Base-by-base conservation (phyloP, 1,140 invertebrate genomes). In the Pseudoatta argentina region DNA sequence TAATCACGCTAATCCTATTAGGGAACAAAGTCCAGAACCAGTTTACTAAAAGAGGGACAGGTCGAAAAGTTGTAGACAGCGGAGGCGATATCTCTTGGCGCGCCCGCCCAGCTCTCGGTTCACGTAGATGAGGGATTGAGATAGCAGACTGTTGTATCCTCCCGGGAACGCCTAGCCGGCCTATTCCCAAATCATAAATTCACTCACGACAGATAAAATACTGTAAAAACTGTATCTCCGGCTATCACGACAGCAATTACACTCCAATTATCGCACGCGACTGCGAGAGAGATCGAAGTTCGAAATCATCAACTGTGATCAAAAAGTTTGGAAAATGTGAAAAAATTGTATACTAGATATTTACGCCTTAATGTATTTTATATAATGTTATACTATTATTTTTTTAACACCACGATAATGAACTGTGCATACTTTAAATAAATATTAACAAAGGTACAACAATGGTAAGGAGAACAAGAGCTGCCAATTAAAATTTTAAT, bases 1-100 rank as follows among this genome's bases (percentile, higher is more conserved):
- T 91, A 91, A 91, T 91, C 88, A 87, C 86, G 86, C 89, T 92
- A 91, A 92, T 92, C 90, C 89, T 91, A 92, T 91, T 92, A 92
- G 82, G 76, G 87, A 91, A 90, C 87, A 90, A 91, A 89, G 79
- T 89, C 86, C 81, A 77, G 69, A 91, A 92, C 90, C 91, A 90
- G 91, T 92, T 91, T 88, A 90, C 83, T 51, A 72, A 87, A 79
- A 86, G 59, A 85, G 85, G 69, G 66, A 88, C 86, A 83, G 87
- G 75, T 86, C 87, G 87, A 87, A 85, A 87, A 61, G 89, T 86
- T 90, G 88, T 79, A 88, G 89, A 86, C 88, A 90, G 75, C 48
- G 73, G 16, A 53, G 55, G 55, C 78, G 27, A 63, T 64, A 69
- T 75, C 63, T 88, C 51, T 21, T 55, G 39, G 59, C 34, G 10